Conservation (phyloP, 2,888 invertebrate genomes). For the Lepidocyrtoides sp. region DNA sequence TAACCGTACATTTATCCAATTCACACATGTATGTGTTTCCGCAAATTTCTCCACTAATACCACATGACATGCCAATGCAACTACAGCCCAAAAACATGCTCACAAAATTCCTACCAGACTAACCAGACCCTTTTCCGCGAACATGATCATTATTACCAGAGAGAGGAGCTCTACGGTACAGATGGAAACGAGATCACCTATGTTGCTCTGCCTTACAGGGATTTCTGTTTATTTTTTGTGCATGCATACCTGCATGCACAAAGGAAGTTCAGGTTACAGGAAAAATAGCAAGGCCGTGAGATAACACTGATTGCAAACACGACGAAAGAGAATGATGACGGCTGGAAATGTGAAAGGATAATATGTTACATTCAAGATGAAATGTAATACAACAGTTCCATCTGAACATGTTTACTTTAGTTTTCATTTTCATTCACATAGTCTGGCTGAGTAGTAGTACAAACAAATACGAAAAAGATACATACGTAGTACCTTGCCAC, state of each 20-base stretch:
- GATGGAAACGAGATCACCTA: slow-evolving; percentile 29
- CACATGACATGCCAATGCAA: slow-evolving; percentile 51
- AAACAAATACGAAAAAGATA: too few relatives aligned
- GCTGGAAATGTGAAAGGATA: background rate
- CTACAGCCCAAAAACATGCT: slow-evolving; percentile 28
- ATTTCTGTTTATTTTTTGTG: slow-evolving; percentile 3
- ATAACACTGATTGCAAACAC: slow-evolving; percentile 22
- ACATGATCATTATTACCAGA: slow-evolving; percentile 17
- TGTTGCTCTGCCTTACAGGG: background rate
- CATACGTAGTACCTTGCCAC: too few relatives aligned
- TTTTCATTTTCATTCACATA: background rate
- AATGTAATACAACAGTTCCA: slow-evolving; percentile 47
- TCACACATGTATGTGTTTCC: slow-evolving; percentile 25
- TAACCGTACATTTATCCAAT: slow-evolving; percentile 24
- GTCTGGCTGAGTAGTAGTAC: background rate
- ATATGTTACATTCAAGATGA: slow-evolving; percentile 6
- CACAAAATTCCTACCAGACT: background rate
- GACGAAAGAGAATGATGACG: background rate
- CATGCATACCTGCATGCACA: background rate
- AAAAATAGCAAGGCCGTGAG: too few relatives aligned
- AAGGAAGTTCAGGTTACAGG: too few relatives aligned
- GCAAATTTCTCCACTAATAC: slow-evolving; percentile 39
- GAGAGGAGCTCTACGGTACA: background rate
- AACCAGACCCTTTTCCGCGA: background rate
- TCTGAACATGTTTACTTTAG: slow-evolving; percentile 7